Percentiles rank a stretch among this genome's conserved stretches.
These are phyloP conservation scores for Petrosia ficiformis DNA, from an alignment of 37 sponge, comb jelly and placozoan genomes.

Conservation along the genomic window DNA sequence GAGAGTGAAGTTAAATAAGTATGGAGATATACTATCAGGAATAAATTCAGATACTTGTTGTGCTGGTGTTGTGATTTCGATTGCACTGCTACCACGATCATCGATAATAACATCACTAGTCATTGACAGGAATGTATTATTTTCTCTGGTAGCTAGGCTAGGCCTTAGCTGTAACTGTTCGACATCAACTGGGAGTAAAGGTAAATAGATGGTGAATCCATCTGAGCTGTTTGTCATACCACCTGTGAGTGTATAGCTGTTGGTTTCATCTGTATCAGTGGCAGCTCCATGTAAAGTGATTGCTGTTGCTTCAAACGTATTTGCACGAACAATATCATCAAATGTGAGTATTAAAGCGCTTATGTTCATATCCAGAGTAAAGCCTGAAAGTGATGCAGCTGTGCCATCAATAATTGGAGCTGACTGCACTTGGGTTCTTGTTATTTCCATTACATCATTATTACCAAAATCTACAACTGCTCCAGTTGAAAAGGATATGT, in stretches of 20 bases:
- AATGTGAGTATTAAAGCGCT: constrained; percentile 70
- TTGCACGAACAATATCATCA: constrained; percentile 71
- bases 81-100: constrained; percentile 57
- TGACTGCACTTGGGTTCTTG: neutral
- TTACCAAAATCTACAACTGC: constrained; percentile 68
- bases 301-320: constrained; percentile 38
- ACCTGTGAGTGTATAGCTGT: constrained; percentile 63
- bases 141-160: constrained; percentile 56
- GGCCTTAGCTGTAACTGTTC: constrained; percentile 68
- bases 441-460: constrained; percentile 29
- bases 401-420: constrained; percentile 28
- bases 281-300: constrained; percentile 62
- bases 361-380: constrained; percentile 83
- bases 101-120: constrained; percentile 45
- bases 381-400: constrained; percentile 53
- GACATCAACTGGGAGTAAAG: constrained; percentile 54
- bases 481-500: constrained; percentile 26
- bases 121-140: constrained; percentile 75
- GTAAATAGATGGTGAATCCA: constrained; percentile 63
- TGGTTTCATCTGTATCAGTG: constrained; percentile 25
- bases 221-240: constrained; percentile 61
- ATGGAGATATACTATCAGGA: constrained; percentile 66
- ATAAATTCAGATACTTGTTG: constrained; percentile 63
- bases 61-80: constrained; percentile 41
- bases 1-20: constrained; percentile 73